These are phyloP conservation scores for Grallaria varia DNA, from an alignment of 2,113 vertebrate genomes.

Conservation along the genomic window DNA sequence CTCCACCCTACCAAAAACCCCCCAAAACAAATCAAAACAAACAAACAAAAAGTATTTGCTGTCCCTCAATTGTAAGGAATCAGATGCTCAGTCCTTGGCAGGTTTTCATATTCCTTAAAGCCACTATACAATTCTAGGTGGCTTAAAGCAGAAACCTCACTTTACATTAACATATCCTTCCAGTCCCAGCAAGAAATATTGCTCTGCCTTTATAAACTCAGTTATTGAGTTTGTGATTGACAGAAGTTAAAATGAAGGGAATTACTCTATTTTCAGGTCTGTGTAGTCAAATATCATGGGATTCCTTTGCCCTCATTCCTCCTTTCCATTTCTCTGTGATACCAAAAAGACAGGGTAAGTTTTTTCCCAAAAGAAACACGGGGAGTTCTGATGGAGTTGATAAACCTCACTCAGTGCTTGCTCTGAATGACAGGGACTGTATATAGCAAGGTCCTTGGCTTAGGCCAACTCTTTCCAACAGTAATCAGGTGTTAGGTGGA, in stretches of 20 bases:
- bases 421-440: not conserved
- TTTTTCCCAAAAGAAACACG: not conserved
- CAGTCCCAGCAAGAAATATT: not conserved
- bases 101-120: not conserved
- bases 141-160: not conserved
- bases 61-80: not conserved
- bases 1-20: rapidly evolving
- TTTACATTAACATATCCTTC: not conserved
- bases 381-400: not conserved
- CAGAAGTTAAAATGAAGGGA: not conserved
- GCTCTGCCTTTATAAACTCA: not conserved
- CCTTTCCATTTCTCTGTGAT: not conserved
- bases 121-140: not conserved
- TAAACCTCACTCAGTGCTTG: not conserved
- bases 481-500: not conserved
- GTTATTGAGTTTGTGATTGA: not conserved
- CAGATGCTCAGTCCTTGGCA: not conserved
- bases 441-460: not conserved
- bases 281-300: not conserved
- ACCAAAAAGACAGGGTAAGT: not conserved
- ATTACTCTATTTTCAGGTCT: not conserved
- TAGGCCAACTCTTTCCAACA: not conserved
- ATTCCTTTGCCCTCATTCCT: not conserved
- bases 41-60: not conserved
- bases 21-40: too few species aligned